Evolutionary conservation across 2,888 invertebrate genomes (phyloP).

Genomic region (Spisula solida): DNA sequence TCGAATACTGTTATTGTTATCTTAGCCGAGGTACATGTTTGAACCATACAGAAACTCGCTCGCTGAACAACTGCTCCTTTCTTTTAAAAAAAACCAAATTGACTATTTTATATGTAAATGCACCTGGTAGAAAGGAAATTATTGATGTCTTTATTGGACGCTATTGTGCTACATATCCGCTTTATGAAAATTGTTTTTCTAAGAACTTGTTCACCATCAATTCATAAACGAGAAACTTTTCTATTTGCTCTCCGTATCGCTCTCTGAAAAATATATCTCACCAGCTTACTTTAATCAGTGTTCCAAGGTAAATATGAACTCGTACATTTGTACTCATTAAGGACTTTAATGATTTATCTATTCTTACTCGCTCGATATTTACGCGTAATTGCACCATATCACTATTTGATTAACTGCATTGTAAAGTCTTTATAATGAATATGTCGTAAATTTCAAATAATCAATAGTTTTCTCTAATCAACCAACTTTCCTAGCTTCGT

Average conservation of each 20-base stretch:
- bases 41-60: too few relatives aligned
- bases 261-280: neutral
- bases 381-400: neutral
- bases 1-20: too few relatives aligned
- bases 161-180: neutral
- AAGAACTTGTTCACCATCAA: slow-evolving; percentile 20
- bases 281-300: neutral
- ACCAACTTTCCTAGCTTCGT: too few relatives aligned
- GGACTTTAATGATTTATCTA: neutral
- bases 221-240: neutral
- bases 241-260: too few relatives aligned
- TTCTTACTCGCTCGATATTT: neutral
- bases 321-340: slow-evolving; percentile 11
- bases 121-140: slow-evolving; percentile 20
- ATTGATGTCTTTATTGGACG: slow-evolving; percentile 18
- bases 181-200: slow-evolving; percentile 6
- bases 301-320: neutral
- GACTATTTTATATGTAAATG: neutral
- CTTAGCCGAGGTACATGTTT: too few relatives aligned
- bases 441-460: too few relatives aligned
- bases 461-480: too few relatives aligned
- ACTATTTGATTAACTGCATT: neutral
- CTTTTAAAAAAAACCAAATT: slow-evolving; percentile 25
- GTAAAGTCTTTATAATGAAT: neutral
- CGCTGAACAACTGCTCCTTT: slow-evolving; percentile 22